Conservation (phyloP, 2,113 vertebrate species). For the Grammomys surdaster region DNA sequence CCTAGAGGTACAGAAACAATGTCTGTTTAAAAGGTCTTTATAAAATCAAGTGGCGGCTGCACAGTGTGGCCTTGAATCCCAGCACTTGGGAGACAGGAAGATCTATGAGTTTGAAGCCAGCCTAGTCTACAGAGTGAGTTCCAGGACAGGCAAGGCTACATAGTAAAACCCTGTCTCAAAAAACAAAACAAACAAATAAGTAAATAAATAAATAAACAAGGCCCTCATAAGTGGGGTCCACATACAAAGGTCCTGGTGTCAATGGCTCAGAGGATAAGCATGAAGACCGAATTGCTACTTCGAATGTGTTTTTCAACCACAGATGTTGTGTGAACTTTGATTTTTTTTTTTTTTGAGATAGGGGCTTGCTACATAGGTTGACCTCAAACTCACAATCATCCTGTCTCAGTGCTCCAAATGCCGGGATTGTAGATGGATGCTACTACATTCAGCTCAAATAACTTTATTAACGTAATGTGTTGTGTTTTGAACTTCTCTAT, state of each 20-base stretch:
- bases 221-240: not conserved
- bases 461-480: rapidly evolving
- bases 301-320: not conserved
- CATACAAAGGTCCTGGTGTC: rapidly evolving
- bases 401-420: not conserved
- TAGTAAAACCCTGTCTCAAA: not conserved
- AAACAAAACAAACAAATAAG: not conserved
- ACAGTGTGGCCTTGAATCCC: not conserved
- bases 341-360: not conserved
- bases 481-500: not conserved
- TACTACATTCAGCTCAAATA: not conserved
- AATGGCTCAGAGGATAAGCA: not conserved
- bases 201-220: not conserved
- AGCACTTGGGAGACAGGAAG: not conserved
- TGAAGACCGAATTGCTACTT: not conserved
- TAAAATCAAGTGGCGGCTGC: not conserved
- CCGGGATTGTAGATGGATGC: not conserved
- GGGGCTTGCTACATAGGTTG: not conserved
- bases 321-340: not conserved
- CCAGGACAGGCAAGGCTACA: not conserved
- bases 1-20: not conserved
- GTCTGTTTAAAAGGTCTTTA: not conserved
- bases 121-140: not conserved
- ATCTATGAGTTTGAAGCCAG: not conserved
- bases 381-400: not conserved